Evolutionary conservation across 1,140 invertebrate species (phyloP), one percentile per base, ranked within the genome.

Genomic region (Zophobas atratus): DNA sequence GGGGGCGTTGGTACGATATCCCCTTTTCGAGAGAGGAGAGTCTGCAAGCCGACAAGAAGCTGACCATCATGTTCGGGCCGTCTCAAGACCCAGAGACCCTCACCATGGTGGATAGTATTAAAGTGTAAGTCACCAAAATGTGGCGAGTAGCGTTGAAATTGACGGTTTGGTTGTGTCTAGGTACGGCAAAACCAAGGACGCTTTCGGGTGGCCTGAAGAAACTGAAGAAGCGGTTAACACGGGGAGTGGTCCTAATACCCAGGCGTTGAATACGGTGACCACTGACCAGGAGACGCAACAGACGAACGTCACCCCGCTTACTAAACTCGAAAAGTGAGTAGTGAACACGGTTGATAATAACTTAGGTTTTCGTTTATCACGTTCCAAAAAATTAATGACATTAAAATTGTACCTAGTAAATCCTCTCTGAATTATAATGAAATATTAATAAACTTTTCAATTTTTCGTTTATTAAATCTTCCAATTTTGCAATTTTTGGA

Each of bases 141-240:
- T 51, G n/a, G 49, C 8, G 46, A 38, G 20, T 20, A 70, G 36
- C 72, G 77, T 80, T 71, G 71, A 77, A 77, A 83, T 80, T 6
- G 33, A 49, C 76, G 76, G 6, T 76, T 82, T 51, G 82, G 79
- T n/a, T 80, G 81, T 77, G 88, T 92, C 86, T 91, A 92, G 90
- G 79, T 96, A 99, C 86, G 97, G 96, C 1, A 98, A 98, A 88
- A 96, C 95, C 1, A 99, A 99, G 88, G 97, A 99, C 85, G 89
- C 93, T 0, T 98, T 99, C 87, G 97, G 97, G 51, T 99, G 97
- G 98, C 97, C 97, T 0, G 97, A 99, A 86, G 97, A 99, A 84
- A 92, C 90, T 6, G 97, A 98, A 83, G 97, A 98, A 78, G 88
- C 90, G 41, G 87, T 90, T 1, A 88, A 89, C 8, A 84, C 87